A percentile compares a stretch with the other conserved stretches of the same genome.
Conservation (phyloP, 92 coral and sea anemone species). For the Meandrina meandrites region DNA sequence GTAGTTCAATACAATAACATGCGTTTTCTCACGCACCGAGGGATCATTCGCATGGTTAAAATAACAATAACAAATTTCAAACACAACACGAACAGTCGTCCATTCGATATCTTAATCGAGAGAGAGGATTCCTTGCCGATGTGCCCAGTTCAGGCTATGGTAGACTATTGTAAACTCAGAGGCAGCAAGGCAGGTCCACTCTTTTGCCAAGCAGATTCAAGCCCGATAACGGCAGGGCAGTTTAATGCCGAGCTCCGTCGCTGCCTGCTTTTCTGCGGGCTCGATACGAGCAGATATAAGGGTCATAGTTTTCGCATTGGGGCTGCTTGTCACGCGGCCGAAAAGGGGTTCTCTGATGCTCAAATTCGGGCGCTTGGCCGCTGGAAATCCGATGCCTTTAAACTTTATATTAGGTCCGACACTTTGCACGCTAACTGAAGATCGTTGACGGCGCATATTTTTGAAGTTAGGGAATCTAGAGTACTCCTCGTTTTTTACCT, state of each 20-base stretch:
- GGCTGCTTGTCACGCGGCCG: not conserved
- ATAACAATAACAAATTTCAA: no score
- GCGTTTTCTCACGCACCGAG: no score
- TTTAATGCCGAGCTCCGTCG: conserved; percentile 1
- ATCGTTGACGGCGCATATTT: no score
- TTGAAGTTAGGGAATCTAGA: no score
- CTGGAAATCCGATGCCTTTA: no score
- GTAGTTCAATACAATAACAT: no score
- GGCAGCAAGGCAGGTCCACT: not conserved
- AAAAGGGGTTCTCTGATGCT: no score
- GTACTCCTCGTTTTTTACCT: no score
- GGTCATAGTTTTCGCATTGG: conserved; percentile 3
- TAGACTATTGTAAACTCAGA: not conserved
- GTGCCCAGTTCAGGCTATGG: not conserved
- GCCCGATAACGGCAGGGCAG: not conserved
- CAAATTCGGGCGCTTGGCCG: no score
- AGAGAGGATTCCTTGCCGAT: not conserved
- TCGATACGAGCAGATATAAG: not conserved
- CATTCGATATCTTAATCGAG: not conserved
- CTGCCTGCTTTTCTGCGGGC: not conserved
- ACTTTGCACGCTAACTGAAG: no score
- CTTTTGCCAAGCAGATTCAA: not conserved
- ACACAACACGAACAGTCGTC: not conserved
- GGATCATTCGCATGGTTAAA: no score
- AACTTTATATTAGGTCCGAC: no score